Conservation (phyloP, 2,113 vertebrate genomes). For the Neolamprologus sp. region DNA sequence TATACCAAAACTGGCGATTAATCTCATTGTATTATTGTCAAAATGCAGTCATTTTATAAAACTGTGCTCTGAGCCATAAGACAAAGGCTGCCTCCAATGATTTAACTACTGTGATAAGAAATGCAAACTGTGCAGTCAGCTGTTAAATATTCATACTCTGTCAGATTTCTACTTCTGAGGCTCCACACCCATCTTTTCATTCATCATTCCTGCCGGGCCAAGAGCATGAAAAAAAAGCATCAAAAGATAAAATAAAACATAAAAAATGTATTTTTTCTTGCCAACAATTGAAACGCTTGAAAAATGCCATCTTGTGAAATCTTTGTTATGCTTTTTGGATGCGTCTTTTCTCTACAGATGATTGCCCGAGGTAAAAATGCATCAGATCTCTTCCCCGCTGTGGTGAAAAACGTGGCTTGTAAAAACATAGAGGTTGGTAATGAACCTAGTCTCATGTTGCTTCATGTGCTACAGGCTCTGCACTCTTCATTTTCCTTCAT, state of each 20-base stretch:
- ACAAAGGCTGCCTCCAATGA: not conserved
- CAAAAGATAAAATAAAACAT: not conserved
- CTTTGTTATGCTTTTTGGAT: not conserved
- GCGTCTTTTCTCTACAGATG: slow-evolving; percentile 75
- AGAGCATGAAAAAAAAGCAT: not conserved
- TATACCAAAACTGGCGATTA: not conserved
- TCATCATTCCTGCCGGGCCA: slow-evolving; percentile 31
- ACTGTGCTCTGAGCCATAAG: not conserved
- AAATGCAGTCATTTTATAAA: not conserved
- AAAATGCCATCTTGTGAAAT: not conserved
- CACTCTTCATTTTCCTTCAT: not conserved
- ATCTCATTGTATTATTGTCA: not conserved
- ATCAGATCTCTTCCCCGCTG: slow-evolving; percentile 94
- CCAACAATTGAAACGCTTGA: not conserved
- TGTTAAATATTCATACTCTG: slow-evolving; percentile 67
- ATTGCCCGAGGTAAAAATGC: slow-evolving; percentile 95
- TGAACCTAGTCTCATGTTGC: not conserved
- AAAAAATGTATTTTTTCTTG: not conserved
- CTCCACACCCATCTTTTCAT: slow-evolving; percentile 7
- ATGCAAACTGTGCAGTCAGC: slow-evolving; percentile 7
- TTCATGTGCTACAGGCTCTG: not conserved
- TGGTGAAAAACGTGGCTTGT: slow-evolving; percentile 97
- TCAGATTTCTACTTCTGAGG: slow-evolving; percentile 47
- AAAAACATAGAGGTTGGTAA: slow-evolving; percentile 95
- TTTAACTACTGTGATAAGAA: not conserved